Evolutionary conservation across 2,888 invertebrate species (phyloP), one percentile per base, ranked within the genome.

Genomic region (Calameuta filiformis): DNA sequence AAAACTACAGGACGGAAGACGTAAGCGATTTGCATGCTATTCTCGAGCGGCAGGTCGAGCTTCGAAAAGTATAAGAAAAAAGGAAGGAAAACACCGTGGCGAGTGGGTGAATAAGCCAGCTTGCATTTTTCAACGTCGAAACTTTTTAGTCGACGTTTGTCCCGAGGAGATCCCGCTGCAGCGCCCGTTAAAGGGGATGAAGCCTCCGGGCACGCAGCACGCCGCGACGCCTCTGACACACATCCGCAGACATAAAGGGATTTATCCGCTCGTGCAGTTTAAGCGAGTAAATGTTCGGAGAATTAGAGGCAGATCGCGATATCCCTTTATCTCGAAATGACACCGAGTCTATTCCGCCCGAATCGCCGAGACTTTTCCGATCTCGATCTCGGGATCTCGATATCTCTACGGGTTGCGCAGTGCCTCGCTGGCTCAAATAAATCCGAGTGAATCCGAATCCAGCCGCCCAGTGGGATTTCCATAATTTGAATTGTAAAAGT

Each of bases 401-500:
- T 71, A 33, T 30, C 71, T 71, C 11, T 71, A 6, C 15, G 4
- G 33, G n/a, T 9, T 73, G 35, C 35, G 56, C 56, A 35, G 37
- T n/a, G 75, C 74, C 74, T 35, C 77, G 69, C 77, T 35, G 35
- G 69, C 69, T 40, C 35, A 77, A 78, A 78, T 78, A 76, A 78
- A 78, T 78, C 75, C 75, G 69, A 69, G 75, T 75, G 78, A 71
- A 75, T 75, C 73, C 78, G 74, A 30, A 35, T 40, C 40, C 40
- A 15, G 4, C 35, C 15, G 35, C 37, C 86, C 82, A 83, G 79
- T 80, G 83, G 87, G 86, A 89, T 90, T 90, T 90, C 89, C 89
- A 90, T 90, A 90, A 90, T 90, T 90, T 89, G 90, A 89, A 90
- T 90, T 89, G 90, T 90, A 89, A 90, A 89, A 90, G 89, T 88